Percentiles rank a stretch among this genome's conserved stretches.
phyloP scores from a whole-genome alignment of 2,888 invertebrate genomes.

The Muscina levida region DNA sequence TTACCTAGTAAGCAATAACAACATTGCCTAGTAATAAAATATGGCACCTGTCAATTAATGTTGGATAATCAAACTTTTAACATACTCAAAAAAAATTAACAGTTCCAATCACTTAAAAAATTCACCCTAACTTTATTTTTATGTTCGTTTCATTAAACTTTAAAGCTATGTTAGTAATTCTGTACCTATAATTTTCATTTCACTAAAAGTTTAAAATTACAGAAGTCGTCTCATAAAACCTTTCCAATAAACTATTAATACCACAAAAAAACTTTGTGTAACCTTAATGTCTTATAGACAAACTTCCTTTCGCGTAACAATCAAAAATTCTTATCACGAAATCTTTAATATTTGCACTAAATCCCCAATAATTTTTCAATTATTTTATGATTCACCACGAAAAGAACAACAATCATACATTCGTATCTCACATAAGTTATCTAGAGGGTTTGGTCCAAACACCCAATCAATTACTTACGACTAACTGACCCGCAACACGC shows the following conservation, averaged over 20 bases:
- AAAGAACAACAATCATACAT: conserved; percentile 50
- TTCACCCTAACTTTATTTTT: too few relatives aligned
- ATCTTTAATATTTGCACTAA: conserved; percentile 39
- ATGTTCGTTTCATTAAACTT: too few relatives aligned
- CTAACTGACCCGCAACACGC: conserved; percentile 38
- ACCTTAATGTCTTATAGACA: background rate
- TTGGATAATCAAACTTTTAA: too few relatives aligned
- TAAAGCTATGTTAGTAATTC: too few relatives aligned
- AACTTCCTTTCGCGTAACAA: background rate
- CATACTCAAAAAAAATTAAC: too few relatives aligned
- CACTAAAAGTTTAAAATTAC: too few relatives aligned
- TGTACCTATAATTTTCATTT: too few relatives aligned
- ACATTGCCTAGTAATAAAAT: too few relatives aligned
- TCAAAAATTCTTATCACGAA: conserved; percentile 52
- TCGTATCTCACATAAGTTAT: conserved; percentile 54
- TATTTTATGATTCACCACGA: conserved; percentile 57
- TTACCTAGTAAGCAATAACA: too few relatives aligned
- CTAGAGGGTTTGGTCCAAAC: conserved; percentile 59
- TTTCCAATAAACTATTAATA: background rate
- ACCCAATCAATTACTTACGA: conserved; percentile 64
- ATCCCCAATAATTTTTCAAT: conserved; percentile 66
- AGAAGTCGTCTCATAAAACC: too few relatives aligned
- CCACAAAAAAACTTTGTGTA: background rate
- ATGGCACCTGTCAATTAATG: too few relatives aligned
- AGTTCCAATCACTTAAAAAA: too few relatives aligned